phyloP scores from a whole-genome alignment of 37 sponge, comb jelly and placozoan species.

The Theonella swinhoei region DNA sequence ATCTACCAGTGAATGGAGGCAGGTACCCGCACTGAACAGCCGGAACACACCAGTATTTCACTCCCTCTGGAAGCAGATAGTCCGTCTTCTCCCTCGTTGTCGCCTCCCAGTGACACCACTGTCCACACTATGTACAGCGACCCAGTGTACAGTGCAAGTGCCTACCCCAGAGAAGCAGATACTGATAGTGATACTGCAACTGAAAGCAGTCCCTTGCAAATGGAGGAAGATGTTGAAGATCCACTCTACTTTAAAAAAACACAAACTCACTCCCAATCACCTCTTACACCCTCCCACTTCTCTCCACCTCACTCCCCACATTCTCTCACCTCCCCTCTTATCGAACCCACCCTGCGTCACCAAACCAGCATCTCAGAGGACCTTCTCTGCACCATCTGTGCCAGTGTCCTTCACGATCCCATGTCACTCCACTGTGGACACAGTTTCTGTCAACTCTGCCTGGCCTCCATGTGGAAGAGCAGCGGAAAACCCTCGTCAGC shows the following conservation, averaged over 20 bases:
- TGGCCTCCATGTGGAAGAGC: constrained; percentile 60
- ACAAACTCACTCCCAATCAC: no score
- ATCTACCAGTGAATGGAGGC: not conserved
- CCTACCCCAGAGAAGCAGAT: not conserved
- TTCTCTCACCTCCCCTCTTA: not conserved
- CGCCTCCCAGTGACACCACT: no score
- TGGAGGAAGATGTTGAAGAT: no score
- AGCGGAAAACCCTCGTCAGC: not conserved
- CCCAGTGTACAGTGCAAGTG: no score
- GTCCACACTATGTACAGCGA: not conserved
- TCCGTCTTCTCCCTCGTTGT: not conserved
- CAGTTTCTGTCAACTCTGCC: constrained; percentile 78
- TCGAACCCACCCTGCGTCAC: not conserved
- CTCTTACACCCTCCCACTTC: not conserved
- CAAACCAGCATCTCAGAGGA: constrained; percentile 1
- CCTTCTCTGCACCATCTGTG: constrained; percentile 52
- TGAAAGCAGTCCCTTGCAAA: no score
- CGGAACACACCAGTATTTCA: not conserved
- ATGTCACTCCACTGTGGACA: constrained; percentile 73
- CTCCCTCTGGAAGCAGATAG: not conserved
- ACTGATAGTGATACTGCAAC: no score
- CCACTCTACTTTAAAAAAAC: no score
- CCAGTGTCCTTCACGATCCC: constrained; percentile 62
- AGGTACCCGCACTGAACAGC: not conserved
- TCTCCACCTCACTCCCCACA: not conserved